These are phyloP conservation scores for Disparrhopalites patrizii DNA, from an alignment of 2,888 invertebrate species.

Conservation along the genomic window DNA sequence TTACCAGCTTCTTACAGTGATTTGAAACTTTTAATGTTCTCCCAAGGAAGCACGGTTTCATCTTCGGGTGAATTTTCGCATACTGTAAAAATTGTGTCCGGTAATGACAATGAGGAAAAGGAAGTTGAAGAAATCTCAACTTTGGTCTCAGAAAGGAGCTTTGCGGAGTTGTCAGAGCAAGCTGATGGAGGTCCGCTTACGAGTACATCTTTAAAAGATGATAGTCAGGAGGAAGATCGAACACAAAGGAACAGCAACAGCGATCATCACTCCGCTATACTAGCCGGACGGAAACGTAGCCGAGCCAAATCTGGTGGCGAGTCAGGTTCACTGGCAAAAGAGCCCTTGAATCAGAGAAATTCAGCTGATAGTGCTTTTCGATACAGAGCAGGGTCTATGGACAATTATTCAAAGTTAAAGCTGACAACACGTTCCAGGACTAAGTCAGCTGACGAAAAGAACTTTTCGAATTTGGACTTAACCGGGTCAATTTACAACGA, in stretches of 20 bases:
- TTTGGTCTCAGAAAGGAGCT: neutral
- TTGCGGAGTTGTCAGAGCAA: neutral
- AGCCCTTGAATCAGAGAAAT: constrained; percentile 33
- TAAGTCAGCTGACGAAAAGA: constrained; percentile 26
- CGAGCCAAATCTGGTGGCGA: constrained; percentile 46
- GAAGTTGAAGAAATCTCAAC: constrained; percentile 6
- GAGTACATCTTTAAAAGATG: constrained; percentile 24
- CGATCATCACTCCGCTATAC: neutral
- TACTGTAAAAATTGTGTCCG: neutral
- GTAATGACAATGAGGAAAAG: neutral
- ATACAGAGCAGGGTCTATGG: constrained; percentile 31
- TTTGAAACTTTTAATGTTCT: constrained; percentile 50
- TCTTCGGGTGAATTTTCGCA: constrained; percentile 1
- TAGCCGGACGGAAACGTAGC: constrained; percentile 35
- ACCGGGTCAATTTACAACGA: neutral
- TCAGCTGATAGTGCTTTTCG: constrained; percentile 28
- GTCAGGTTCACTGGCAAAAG: constrained; percentile 40
- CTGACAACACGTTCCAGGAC: constrained; percentile 16
- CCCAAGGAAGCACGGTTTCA: constrained; percentile 21
- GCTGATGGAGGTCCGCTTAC: constrained; percentile 4
- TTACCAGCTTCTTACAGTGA: constrained; percentile 61
- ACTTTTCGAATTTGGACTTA: neutral
- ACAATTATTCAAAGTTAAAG: constrained; percentile 19
- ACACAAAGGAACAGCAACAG: neutral
- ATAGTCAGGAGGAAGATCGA: neutral